These are phyloP conservation scores for Cephalopterus ornatus DNA, from an alignment of 2,113 vertebrate genomes.

Conservation along the genomic window DNA sequence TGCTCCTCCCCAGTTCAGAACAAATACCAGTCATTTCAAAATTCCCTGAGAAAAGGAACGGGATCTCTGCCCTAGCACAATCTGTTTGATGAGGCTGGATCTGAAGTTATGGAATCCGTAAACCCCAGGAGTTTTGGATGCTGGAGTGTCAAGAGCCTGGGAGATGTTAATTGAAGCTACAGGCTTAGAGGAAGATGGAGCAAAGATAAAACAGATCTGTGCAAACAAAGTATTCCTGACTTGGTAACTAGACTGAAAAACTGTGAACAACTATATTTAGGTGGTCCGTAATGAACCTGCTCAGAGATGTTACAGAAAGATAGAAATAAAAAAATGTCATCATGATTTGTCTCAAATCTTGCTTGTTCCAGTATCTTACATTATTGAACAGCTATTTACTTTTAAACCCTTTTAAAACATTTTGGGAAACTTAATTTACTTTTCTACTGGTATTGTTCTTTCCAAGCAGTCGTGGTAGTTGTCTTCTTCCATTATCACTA, in stretches of 20 bases:
- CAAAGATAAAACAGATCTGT: not conserved
- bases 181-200: not conserved
- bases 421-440: not conserved
- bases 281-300: not conserved
- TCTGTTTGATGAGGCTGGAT: not conserved
- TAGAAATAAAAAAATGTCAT: not conserved
- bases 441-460: not conserved
- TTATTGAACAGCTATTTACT: not conserved
- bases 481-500: not conserved
- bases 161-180: not conserved
- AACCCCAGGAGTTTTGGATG: not conserved
- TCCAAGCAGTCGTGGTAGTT: not conserved
- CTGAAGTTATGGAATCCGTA: not conserved
- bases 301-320: not conserved
- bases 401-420: not conserved
- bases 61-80: not conserved
- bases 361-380: not conserved
- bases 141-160: not conserved
- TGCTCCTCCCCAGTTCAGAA: not conserved
- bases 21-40: slow-evolving; percentile 3
- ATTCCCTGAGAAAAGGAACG: not conserved
- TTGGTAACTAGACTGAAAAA: not conserved
- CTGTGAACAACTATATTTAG: not conserved
- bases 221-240: not conserved
- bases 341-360: not conserved